Base-by-base conservation (phyloP, 2,797 vertebrate genomes). In the Octomys mimax region DNA sequence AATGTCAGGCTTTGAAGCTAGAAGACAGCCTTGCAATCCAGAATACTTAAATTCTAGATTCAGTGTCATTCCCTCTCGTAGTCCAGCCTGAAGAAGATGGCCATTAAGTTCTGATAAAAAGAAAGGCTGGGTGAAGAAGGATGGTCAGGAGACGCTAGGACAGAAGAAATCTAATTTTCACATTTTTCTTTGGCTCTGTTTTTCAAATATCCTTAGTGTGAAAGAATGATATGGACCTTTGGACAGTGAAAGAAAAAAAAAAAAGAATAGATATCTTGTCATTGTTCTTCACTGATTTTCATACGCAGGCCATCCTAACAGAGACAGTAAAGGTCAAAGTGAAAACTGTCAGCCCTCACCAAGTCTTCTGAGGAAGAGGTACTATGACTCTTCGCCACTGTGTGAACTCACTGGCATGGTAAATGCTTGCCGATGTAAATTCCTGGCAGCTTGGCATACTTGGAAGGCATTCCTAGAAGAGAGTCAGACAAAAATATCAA, bases 391-490 rank as follows among this genome's bases (percentile, higher is more conserved):
- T 99, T 97, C 99, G 99, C 99, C 99, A 99, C 96, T 99, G 99
- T 95, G 98, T 99, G 98, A 99, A 99, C 98, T 99, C 99, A 0
- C 99, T 99, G 82, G 99, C 99, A 94, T 99, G 99, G 98, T 99
- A 99, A 96, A 99, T 98, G 97, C 99, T 99, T 96, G 99, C 99
- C 62, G 99, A 99, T 62, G 99, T 99, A 96, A 99, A 99, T 98
- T 99, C 99, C 73, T 99, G 99, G 97, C 99, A 99, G 98, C 99
- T 99, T 0, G 99, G 99, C 99, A 99, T 99, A 94, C 99, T 99
- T 66, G 99, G 99, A 97, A 99, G 99, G 97, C 99, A 99, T 96
- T 99, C 99, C 99, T 99, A 96, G 86, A 97, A 96, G 93, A 83
- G 88, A 98, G 78, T 85, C 10, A 97, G 97, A 90, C 71, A 68